These are phyloP conservation scores for Griposia aprilina DNA, from an alignment of 2,888 invertebrate genomes.

Conservation along the genomic window DNA sequence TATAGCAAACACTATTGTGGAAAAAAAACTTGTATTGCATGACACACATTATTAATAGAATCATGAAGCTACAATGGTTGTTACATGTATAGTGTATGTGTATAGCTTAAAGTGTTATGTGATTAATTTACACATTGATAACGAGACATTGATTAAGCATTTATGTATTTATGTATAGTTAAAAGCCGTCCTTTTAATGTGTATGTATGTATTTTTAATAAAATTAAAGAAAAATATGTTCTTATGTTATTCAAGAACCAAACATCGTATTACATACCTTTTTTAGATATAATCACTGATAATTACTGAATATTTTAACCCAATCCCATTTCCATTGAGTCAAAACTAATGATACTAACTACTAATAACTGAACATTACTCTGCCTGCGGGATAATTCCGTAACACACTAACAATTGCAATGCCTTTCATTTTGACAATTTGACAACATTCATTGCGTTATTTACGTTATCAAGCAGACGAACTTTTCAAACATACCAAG, in stretches of 20 bases:
- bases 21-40: conserved; percentile 27
- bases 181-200: conserved; percentile 64
- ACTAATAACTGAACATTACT: too few species aligned
- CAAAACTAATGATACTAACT: too few species aligned
- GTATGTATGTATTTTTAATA: conserved; percentile 69
- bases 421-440: too few species aligned
- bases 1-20: conserved; percentile 43
- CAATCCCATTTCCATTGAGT: not conserved
- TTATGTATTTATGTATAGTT: conserved; percentile 66
- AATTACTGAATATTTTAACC: not conserved
- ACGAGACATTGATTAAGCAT: conserved; percentile 62
- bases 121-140: conserved; percentile 57
- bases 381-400: too few species aligned
- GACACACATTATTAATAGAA: conserved; percentile 12
- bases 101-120: conserved; percentile 56
- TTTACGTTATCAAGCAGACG: not conserved
- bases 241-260: conserved; percentile 5
- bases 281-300: not conserved
- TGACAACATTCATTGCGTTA: too few species aligned
- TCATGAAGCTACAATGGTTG: conserved; percentile 44
- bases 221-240: conserved; percentile 42
- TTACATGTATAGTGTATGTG: conserved; percentile 48
- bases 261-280: not conserved
- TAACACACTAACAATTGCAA: too few species aligned
- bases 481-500: not conserved